phyloP scores from a whole-genome alignment of 2,888 invertebrate species.

The Brachynemurus nebulosus region DNA sequence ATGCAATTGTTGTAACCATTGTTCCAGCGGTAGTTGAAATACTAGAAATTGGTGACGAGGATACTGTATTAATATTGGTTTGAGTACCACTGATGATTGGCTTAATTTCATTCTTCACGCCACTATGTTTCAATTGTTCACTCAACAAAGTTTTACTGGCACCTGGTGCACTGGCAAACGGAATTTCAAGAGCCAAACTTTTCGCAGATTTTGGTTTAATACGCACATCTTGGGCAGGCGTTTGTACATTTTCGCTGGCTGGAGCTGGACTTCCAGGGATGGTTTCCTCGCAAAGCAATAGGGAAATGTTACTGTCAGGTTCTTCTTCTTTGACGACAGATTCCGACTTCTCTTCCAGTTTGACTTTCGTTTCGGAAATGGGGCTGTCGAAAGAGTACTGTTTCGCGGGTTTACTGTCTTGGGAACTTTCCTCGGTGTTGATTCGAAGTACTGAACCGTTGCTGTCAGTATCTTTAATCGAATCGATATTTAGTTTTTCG shows the following conservation, averaged over 20 bases:
- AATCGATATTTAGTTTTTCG: conserved; percentile 17
- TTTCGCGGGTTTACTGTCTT: conserved; percentile 6
- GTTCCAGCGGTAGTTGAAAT: neutral
- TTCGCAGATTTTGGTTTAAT: conserved; percentile 34
- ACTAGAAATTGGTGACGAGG: conserved; percentile 6
- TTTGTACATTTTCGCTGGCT: conserved; percentile 29
- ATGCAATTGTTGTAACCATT: neutral
- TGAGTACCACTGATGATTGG: too few species aligned
- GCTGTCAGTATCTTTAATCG: conserved; percentile 23
- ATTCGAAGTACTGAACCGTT: conserved; percentile 18
- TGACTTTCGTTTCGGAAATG: neutral
- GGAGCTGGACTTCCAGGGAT: conserved; percentile 83
- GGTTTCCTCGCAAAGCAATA: conserved; percentile 76
- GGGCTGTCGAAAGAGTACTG: conserved; percentile 10
- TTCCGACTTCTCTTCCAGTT: neutral
- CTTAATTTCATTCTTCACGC: conserved; percentile 5
- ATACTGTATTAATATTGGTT: neutral
- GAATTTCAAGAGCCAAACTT: conserved; percentile 45
- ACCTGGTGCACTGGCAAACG: conserved; percentile 52
- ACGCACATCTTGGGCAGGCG: conserved; percentile 16
- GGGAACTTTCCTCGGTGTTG: conserved; percentile 9
- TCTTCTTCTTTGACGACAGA: conserved; percentile 28
- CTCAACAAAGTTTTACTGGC: conserved; percentile 28
- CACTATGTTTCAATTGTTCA: conserved; percentile 8
- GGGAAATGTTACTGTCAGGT: conserved; percentile 53